phyloP scores from a whole-genome alignment of 2,797 vertebrate species.

The Bucorvus abyssinicus region DNA sequence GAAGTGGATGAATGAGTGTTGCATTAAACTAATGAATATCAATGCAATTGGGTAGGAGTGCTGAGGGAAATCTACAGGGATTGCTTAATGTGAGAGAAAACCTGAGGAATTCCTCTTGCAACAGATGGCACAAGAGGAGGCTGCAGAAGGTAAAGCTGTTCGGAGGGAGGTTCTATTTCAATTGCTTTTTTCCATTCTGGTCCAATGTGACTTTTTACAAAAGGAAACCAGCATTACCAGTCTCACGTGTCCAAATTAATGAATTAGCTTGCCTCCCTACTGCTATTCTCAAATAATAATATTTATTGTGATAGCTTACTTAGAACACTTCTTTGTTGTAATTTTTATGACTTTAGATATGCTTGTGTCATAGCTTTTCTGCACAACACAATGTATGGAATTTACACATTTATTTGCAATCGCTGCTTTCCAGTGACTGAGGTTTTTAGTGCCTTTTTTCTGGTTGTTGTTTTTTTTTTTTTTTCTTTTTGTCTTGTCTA shows the following conservation, averaged over 20 bases:
- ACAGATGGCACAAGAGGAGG: conserved; percentile 33
- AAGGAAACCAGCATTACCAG: neutral
- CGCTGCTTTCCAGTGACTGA: neutral
- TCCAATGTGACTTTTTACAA: neutral
- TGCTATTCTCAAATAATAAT: neutral
- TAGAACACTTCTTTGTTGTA: neutral
- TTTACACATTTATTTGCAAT: neutral
- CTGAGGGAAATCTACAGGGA: conserved; percentile 7
- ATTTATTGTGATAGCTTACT: neutral
- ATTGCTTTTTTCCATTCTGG: neutral
- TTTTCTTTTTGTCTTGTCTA: neutral
- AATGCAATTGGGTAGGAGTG: conserved; percentile 31
- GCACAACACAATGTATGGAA: neutral
- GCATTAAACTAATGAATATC: conserved; percentile 23
- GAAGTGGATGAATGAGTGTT: neutral
- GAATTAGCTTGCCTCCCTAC: neutral
- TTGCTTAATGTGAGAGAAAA: conserved; percentile 6
- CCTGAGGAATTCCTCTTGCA: conserved; percentile 24
- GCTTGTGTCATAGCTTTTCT: neutral
- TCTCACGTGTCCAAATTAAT: neutral
- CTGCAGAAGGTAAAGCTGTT: conserved; percentile 28
- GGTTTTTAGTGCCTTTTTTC: neutral
- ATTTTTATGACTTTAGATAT: neutral
- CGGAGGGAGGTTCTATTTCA: neutral
- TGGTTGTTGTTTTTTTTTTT: neutral